Percentiles rank a stretch among this genome's conserved stretches.
These are phyloP conservation scores for Ditylenchus weischeri DNA, from an alignment of 2,888 invertebrate genomes.

Conservation along the genomic window DNA sequence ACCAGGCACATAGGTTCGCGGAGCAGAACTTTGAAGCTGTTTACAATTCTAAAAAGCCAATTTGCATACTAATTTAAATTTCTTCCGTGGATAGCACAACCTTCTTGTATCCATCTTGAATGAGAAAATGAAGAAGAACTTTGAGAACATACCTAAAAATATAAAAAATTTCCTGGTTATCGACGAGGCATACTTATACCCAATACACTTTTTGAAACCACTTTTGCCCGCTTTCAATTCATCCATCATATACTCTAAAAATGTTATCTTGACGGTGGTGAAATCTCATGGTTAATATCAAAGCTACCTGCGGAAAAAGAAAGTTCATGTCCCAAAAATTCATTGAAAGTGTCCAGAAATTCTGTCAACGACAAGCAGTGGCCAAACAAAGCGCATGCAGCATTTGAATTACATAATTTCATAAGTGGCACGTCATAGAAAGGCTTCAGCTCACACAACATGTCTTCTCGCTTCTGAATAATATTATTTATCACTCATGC, in stretches of 20 bases:
- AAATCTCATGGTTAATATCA: too few species aligned
- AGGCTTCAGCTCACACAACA: neutral
- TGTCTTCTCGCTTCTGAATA: slow-evolving; percentile 7
- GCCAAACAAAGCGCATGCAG: neutral
- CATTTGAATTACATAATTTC: neutral
- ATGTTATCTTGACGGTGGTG: neutral
- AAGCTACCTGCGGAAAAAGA: neutral
- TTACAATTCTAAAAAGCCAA: neutral
- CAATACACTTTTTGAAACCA: neutral
- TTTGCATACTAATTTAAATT: too few species aligned
- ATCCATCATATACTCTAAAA: neutral
- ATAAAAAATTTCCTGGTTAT: too few species aligned
- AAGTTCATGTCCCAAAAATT: neutral
- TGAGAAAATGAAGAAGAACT: neutral
- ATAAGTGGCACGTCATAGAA: neutral
- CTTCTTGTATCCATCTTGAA: slow-evolving; percentile 1
- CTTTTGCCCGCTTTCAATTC: neutral
- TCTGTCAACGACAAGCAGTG: slow-evolving; percentile 1
- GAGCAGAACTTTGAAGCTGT: too few species aligned
- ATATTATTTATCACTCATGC: neutral
- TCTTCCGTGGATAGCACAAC: neutral
- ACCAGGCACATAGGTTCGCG: too few species aligned
- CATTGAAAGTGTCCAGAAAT: neutral
- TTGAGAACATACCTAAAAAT: neutral
- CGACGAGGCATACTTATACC: neutral